Evolutionary conservation across 2,888 invertebrate species (phyloP).

Genomic region (Sycophila texana): DNA sequence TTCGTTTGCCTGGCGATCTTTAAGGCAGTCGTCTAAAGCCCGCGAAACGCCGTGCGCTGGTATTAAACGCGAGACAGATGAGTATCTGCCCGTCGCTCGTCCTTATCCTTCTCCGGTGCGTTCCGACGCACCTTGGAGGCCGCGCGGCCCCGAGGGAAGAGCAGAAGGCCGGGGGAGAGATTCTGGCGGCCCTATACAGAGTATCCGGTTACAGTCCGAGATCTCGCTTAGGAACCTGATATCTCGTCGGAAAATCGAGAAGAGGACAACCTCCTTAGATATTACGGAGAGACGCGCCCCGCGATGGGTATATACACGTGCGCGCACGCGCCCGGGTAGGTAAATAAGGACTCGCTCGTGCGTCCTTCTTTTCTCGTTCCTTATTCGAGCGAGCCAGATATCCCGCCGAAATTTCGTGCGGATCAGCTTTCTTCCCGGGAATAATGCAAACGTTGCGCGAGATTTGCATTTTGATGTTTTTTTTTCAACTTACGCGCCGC

Average conservation of each 20-base stretch:
- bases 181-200: conserved; percentile 27
- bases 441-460: background rate
- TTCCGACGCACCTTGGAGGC: background rate
- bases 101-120: conserved; percentile 9
- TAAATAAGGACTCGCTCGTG: conserved; percentile 11
- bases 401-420: conserved; percentile 32
- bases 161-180: conserved; percentile 1
- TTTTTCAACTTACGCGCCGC: no score
- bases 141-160: background rate
- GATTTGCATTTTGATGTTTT: conserved; percentile 8
- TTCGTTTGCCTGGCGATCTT: no score
- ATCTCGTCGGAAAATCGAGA: conserved; percentile 55
- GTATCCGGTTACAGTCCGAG: conserved; percentile 53
- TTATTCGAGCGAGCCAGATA: no score
- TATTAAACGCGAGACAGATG: conserved; percentile 14
- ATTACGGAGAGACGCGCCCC: conserved; percentile 8
- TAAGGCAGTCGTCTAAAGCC: no score
- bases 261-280: conserved; percentile 26
- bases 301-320: background rate
- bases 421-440: conserved; percentile 19
- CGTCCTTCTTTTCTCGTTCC: conserved; percentile 17
- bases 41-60: background rate
- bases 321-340: conserved; percentile 6
- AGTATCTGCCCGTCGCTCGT: conserved; percentile 4
- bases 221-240: conserved; percentile 54